Evolutionary conservation across 2,888 invertebrate species (phyloP), one percentile per base, ranked within the genome.

Genomic region (Agonopterix subpropinquella): DNA sequence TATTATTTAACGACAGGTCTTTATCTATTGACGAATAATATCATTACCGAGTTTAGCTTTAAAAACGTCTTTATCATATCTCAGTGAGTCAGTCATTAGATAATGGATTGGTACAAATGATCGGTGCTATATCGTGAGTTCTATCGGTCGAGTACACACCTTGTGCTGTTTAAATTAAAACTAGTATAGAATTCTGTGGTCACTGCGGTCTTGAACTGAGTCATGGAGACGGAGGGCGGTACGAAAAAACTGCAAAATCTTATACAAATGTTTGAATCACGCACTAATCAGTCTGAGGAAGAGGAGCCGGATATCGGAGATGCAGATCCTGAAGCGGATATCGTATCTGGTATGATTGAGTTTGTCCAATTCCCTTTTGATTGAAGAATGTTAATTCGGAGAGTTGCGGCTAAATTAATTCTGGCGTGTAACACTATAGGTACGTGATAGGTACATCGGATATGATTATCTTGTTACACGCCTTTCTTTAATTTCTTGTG

Each of bases 231-330:
- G 39, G 39, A 39, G 10, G n/a, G n/a, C 10, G 39, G n/a, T 42
- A 42, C 8, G 10, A 42, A 56, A 47, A 77, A 80, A 52, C 78
- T 80, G 74, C 70, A 71, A 45, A 63, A 76, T 59, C 70, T 86
- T 36, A 87, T 87, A 59, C 66, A 82, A 55, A 76, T 85, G 70
- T 87, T 85, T 51, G 87, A 87, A 63, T 58, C 69, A n/a, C 69
- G 72, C 36, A 57, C 55, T 35, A 74, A 67, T 54, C 47, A 53
- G 15, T 50, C 51, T 9, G 72, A 67, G 43, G 72, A 65, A 44
- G 69, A 65, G 47, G 69, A 73, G 51, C 61, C 64, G 57, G 70
- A 73, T 58, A 61, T 66, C 60, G 59, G 52, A 9, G 60, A 60
- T 55, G 59, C 59, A 49, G 59, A 62, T 47, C 56, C 55, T 51